Evolutionary conservation across 2,797 vertebrate genomes (phyloP), one percentile per base, ranked within the genome.

Genomic region (Cuniculus paca): DNA sequence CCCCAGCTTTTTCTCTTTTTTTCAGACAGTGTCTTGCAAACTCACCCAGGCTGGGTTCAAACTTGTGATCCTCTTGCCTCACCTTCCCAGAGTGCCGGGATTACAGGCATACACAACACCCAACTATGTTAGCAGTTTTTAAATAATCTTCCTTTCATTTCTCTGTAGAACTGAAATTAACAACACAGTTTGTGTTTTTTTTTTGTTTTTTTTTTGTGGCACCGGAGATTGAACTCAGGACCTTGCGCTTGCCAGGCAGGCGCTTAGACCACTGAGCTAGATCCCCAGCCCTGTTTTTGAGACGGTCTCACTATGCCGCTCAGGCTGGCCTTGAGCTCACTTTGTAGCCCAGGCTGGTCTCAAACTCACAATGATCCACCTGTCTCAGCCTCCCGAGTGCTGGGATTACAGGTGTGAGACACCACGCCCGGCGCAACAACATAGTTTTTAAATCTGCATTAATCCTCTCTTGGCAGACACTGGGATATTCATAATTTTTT

Each of bases 111-210:
- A 39, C 26, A 75, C 13, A 17, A 48, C 45, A 17, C 17, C 7
- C 28, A 77, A 16, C 28, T 50, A 50, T 17, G 8, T 31, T 50
- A 34, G 7, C 45, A 77, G 48, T 90, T 90, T 88, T 70, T 56
- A 88, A 94, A 88, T 80, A 74, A 54, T 86, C 26, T 39, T 58
- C 50, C 50, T 87, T 91, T 87, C 82, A 78, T 31, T 94, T 96
- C 28, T 95, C 58, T 78, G 26, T 24, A 60, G 61, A 87, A 88
- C 6, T 88, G 52, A 83, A 58, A 82, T n/a, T 68, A 26, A 39
- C 65, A 24, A 39, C 65, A 19, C 58, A 83, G 31, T 88, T 75
- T 90, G n/a, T n/a, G n/a, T n/a, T n/a, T n/a, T n/a, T n/a, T n/a
- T n/a, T n/a, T n/a, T n/a, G n/a, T n/a, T n/a, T n/a, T n/a, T n/a